Evolutionary conservation across 2,888 invertebrate genomes (phyloP).

Genomic region (Arrhopalites spinosus): DNA sequence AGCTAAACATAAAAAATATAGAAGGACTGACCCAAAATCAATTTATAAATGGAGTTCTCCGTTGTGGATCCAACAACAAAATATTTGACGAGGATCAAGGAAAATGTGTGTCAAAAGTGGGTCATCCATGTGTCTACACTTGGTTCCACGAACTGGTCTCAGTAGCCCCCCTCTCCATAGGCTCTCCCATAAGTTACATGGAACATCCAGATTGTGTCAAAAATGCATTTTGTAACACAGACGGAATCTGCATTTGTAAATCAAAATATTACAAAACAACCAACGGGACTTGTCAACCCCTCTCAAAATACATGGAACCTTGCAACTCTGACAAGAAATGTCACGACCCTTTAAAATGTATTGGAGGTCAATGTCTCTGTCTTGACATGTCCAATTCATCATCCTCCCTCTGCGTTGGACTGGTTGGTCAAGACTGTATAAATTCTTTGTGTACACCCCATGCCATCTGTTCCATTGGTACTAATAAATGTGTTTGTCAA

Average conservation of each 20-base stretch:
- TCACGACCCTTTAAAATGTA: neutral
- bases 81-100: neutral
- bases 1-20: no score
- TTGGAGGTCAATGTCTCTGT: neutral
- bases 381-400: neutral
- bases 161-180: neutral
- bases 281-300: slow-evolving; percentile 9
- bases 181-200: neutral
- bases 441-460: neutral
- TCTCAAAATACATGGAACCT: neutral
- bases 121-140: slow-evolving; percentile 14
- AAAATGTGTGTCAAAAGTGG: slow-evolving; percentile 30
- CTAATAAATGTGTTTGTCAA: neutral
- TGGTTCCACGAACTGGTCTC: neutral
- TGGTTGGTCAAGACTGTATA: neutral
- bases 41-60: neutral
- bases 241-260: slow-evolving; percentile 15
- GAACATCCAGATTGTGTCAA: slow-evolving; percentile 5
- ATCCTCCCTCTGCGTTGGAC: neutral
- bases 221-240: neutral
- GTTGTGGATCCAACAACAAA: slow-evolving; percentile 10
- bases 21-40: no score
- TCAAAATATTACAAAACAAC: neutral
- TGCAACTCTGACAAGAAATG: neutral
- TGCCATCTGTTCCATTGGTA: neutral